Evolutionary conservation across 2,888 invertebrate species (phyloP), one percentile per base, ranked within the genome.

Genomic region (Crematogaster levior): DNA sequence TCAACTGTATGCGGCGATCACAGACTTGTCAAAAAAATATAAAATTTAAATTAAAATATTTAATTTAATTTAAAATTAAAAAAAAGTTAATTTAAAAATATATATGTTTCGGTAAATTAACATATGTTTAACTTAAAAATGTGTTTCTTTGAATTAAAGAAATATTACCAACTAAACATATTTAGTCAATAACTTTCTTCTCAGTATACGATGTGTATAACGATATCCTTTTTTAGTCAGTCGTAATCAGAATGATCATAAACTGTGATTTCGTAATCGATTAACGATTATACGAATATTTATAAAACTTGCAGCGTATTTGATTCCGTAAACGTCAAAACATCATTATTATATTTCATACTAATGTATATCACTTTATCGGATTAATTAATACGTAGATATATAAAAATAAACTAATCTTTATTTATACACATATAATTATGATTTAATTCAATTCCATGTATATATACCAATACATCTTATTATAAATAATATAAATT

Each of bases 401-500:
- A 37, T 72, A 7, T 18, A 72, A 37, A 72, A 72, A 58, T 58
- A 40, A 53, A 70, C 0, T 18, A 24, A 27, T 53, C 12, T 24
- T 70, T 70, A 3, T 70, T 53, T 72, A 34, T 27, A 40, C 40
- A 56, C 27, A 18, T 30, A 34, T 58, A 24, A 53, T 6, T 48
- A 30, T 53, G 6, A 40, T 72, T 56, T 40, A 58, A 73, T 60
- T 21, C 9, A 24, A 40, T 58, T 56, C 10, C 1, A n/a, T n/a
- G n/a, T n/a, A 27, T n/a, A 15, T 24, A 24, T 40, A 40, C 4
- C 7, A 53, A 9, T 15, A n/a, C 9, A n/a, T 46, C 24, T 24
- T 66, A 12, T 34, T 70, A 70, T 70, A n/a, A 56, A 34, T 6
- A 56, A 56, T 37, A 72, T 24, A 12, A 72, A 27, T 56, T 53